Percentiles rank a stretch among this genome's conserved stretches.
phyloP scores from a whole-genome alignment of 1,140 invertebrate species.

The Drosophila littoralis region DNA sequence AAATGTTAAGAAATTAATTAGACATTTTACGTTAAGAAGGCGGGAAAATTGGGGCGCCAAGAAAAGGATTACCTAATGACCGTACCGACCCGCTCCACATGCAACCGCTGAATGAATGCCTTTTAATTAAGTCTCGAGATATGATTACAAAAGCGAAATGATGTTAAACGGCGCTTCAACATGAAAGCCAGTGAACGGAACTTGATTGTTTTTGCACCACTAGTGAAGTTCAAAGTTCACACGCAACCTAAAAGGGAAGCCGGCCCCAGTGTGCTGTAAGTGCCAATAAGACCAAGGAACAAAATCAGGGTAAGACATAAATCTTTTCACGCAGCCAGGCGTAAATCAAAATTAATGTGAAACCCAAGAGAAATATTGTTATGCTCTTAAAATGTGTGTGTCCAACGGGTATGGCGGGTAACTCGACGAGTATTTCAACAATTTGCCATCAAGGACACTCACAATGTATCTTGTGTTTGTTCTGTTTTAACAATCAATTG shows the following conservation, averaged over 20 bases:
- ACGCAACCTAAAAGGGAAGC: slow-evolving; percentile 10
- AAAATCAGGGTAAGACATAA: slow-evolving; percentile 8
- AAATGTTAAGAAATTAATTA: slow-evolving; percentile 72
- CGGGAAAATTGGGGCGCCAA: neutral
- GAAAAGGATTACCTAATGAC: slow-evolving; percentile 41
- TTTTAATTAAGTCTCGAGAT: slow-evolving; percentile 49
- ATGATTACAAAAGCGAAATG: slow-evolving; percentile 42
- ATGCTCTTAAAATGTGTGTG: slow-evolving; percentile 1
- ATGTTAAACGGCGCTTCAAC: slow-evolving; percentile 33
- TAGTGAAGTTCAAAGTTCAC: slow-evolving; percentile 38
- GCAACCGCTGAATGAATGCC: slow-evolving; percentile 17
- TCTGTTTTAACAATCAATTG: slow-evolving; percentile 33
- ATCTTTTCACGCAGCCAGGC: slow-evolving; percentile 8
- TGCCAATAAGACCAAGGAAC: slow-evolving; percentile 4
- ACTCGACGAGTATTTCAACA: slow-evolving; percentile 13
- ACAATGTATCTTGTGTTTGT: slow-evolving; percentile 16
- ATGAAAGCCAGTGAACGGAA: slow-evolving; percentile 31
- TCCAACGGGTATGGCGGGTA: slow-evolving; percentile 8
- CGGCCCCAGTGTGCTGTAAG: neutral
- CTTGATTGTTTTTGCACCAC: slow-evolving; percentile 28
- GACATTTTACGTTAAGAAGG: slow-evolving; percentile 40
- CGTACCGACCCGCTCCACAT: slow-evolving; percentile 20
- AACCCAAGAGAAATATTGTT: slow-evolving; percentile 6
- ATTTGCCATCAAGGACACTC: slow-evolving; percentile 23
- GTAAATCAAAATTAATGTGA: slow-evolving; percentile 36